phyloP scores from a whole-genome alignment of 2,797 vertebrate species.

The Gymnodraco acuticeps region DNA sequence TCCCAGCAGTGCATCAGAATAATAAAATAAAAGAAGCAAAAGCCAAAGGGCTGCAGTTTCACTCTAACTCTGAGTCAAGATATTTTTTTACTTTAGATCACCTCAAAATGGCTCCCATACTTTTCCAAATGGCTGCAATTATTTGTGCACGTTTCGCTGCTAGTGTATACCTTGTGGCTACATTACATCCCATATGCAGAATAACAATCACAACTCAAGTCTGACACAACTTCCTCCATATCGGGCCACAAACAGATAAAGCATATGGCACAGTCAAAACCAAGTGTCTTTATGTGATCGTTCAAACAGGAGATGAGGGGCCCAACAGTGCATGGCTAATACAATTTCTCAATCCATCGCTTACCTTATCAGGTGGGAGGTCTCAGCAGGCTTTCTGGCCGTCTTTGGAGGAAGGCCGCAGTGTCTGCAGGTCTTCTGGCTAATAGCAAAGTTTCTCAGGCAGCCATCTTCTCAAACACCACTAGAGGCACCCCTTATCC shows the following conservation, averaged over 20 bases:
- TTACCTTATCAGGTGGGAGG: neutral
- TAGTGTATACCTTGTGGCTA: neutral
- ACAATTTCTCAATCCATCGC: neutral
- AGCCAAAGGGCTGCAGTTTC: slow-evolving; percentile 1
- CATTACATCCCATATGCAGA: neutral
- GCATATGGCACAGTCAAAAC: neutral
- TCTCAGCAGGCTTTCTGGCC: neutral
- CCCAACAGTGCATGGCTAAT: neutral
- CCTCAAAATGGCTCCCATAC: neutral
- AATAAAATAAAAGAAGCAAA: neutral
- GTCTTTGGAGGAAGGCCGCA: neutral
- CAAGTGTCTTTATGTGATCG: neutral
- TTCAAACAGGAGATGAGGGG: neutral
- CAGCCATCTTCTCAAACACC: neutral
- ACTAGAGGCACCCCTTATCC: neutral
- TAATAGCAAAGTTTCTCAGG: neutral
- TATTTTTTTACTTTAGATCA: neutral
- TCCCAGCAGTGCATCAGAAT: slow-evolving; percentile 16
- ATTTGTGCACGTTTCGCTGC: neutral
- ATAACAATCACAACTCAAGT: neutral
- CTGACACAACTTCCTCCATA: slow-evolving; percentile 1
- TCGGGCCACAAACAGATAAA: neutral
- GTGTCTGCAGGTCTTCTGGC: neutral
- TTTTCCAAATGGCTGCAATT: slow-evolving; percentile 1
- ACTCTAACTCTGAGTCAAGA: neutral